Base-by-base conservation (phyloP, 2,113 vertebrate genomes). In the Hipposideros armiger region DNA sequence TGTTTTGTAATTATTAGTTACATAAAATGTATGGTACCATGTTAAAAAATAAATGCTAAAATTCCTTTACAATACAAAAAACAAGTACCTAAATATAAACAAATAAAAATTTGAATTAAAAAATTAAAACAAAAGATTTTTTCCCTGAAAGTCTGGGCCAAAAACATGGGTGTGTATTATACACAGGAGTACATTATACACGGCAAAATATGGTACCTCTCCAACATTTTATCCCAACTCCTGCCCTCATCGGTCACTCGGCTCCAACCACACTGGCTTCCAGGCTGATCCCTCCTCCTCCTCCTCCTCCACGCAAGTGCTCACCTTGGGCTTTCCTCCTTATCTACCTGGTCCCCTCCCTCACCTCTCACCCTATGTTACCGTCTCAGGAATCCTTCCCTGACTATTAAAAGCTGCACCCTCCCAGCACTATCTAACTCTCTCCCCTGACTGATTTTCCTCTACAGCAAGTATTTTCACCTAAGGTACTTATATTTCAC, bases 271-370 rank as follows among this genome's bases (percentile, higher is more conserved):
- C 50, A 6, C 19, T 15, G 73, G 87, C 30, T 62, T 70, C 70
- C 14, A 24, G 70, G 87, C 15, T 2, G 15, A 66, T 1, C 78
- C 54, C 28, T 72, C 69, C 50, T 36, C 36, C 28, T 72, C 69
- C 50, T 36, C 36, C 36, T 40, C 32, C 11, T 7, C 32, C 17
- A 80, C 67, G 60, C 14, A 32, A 1, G 0, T 3, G 9, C 15
- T 36, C 0, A 28, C n/a, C 47, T 54, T 17, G 22, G 40, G n/a
- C n/a, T 66, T 17, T 52, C 32, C 40, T 47, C n/a, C 3, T 24
- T 2, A 32, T 2, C 36, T 1, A 2, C 8, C 19, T 0, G 3
- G 40, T 13, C 36, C 32, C 54, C 24, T 69, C 30, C 24, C 22
- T 40, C 40, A 2, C 15, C 2, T 20, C 26, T 16, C 7, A 8